phyloP scores from a whole-genome alignment of 2,113 vertebrate genomes.

The Petroica traversi region DNA sequence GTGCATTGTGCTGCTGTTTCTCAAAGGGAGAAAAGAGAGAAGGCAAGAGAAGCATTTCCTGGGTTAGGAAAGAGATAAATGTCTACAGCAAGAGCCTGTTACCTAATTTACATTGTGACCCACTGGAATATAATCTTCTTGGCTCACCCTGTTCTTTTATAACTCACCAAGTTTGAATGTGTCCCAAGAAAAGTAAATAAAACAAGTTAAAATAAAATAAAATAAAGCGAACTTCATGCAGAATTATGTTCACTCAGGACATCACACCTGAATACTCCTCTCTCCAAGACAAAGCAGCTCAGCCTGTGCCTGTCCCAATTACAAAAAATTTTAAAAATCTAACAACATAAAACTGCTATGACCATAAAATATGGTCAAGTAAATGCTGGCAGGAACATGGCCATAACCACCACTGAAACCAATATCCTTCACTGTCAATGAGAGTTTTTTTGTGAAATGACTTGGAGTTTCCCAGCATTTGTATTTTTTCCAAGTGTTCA shows the following conservation, averaged over 20 bases:
- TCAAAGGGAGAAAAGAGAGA: neutral
- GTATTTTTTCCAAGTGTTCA: neutral
- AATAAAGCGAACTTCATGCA: neutral
- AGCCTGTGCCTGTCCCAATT: neutral
- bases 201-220: neutral
- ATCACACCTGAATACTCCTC: neutral
- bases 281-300: neutral
- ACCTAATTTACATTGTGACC: neutral
- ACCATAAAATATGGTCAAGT: neutral
- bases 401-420: neutral
- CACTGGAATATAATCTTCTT: neutral
- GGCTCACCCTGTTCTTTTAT: neutral
- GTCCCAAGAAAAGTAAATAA: neutral
- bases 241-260: neutral
- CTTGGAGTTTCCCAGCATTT: neutral
- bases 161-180: neutral
- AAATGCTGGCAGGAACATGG: neutral
- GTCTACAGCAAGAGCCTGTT: neutral
- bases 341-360: neutral
- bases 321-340: neutral
- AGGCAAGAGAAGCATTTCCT: neutral
- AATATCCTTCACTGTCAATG: neutral
- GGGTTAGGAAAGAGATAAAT: neutral
- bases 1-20: neutral
- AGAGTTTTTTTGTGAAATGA: neutral